Base-by-base conservation (phyloP, 2,113 vertebrate genomes). In the Gymnocephalus cernua region DNA sequence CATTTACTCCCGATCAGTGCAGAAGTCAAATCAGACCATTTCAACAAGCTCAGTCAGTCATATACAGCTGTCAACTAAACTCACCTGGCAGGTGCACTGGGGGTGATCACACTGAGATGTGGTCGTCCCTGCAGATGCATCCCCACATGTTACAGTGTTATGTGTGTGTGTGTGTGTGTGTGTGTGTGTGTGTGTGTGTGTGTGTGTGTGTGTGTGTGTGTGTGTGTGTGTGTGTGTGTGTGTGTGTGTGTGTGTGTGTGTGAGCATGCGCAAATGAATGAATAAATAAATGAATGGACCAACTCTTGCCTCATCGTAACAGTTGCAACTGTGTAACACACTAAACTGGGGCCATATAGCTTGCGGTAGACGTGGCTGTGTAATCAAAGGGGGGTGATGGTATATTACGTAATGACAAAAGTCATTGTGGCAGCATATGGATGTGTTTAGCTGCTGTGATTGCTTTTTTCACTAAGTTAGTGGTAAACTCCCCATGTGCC, bases 391-490 rank as follows among this genome's bases (percentile, higher is more conserved):
- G 47, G 53, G 63, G 41, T 0, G 10, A 57, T n/a, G 63, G 56
- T 66, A 58, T 70, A 38, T 4, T 73, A 86, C 19, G 12, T 82
- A 71, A 81, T 66, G 69, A 75, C 80, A 85, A 86, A 87, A 80
- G 82, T 35, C n/a, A 77, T 91, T 89, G 89, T 80, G 78, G 70
- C 62, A 61, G 76, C 87, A 86, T 86, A 83, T 3, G 85, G 87
- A 85, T 35, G 75, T 63, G 67, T 88, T 79, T 77, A 92, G 73
- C 91, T 58, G 54, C 44, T 93, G 78, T 85, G 90, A 93, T 93
- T 90, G 88, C 71, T 88, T 90, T 87, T 91, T 91, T 86, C 53
- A 65, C 80, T 83, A 41, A 51, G 54, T 62, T 67, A 50, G 75
- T 81, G 76, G 70, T 90, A 87, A 91, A 27, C 18, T 78, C 73